Evolutionary conservation across 2,797 vertebrate species (phyloP).

Genomic region (Chelon auratus): DNA sequence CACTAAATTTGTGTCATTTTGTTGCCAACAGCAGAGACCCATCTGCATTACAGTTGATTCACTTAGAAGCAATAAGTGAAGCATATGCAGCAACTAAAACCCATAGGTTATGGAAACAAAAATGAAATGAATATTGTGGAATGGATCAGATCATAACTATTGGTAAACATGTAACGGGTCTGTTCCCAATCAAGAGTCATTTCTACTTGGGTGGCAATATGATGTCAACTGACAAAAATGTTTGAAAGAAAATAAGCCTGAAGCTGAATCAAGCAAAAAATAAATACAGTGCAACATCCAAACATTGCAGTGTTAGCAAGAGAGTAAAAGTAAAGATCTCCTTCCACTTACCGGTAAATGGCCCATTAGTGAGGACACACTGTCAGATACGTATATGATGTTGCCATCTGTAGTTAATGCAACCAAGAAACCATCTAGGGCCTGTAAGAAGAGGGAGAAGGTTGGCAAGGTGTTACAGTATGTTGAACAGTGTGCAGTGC

Average conservation of each 20-base stretch:
- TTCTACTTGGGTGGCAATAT: neutral
- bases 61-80: too few species aligned
- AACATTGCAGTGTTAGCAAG: neutral
- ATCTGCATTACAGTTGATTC: too few species aligned
- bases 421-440: slow-evolving; percentile 92
- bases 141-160: neutral
- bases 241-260: neutral
- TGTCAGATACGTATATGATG: slow-evolving; percentile 92
- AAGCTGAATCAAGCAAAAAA: neutral
- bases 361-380: slow-evolving; percentile 91
- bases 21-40: too few species aligned
- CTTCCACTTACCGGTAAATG: slow-evolving; percentile 94
- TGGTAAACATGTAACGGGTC: neutral
- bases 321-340: neutral
- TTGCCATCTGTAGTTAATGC: slow-evolving; percentile 92
- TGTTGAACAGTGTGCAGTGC: neutral
- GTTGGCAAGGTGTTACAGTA: neutral
- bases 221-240: neutral
- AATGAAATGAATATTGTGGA: neutral
- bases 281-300: neutral
- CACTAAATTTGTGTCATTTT: too few species aligned
- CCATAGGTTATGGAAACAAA: neutral
- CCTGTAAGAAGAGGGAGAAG: slow-evolving; percentile 79
- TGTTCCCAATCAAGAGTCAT: neutral
- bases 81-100: too few species aligned